A percentile compares a stretch with the other conserved stretches of the same genome.
Evolutionary conservation across 1,140 invertebrate genomes (phyloP).

Genomic region (Ips nitidus): DNA sequence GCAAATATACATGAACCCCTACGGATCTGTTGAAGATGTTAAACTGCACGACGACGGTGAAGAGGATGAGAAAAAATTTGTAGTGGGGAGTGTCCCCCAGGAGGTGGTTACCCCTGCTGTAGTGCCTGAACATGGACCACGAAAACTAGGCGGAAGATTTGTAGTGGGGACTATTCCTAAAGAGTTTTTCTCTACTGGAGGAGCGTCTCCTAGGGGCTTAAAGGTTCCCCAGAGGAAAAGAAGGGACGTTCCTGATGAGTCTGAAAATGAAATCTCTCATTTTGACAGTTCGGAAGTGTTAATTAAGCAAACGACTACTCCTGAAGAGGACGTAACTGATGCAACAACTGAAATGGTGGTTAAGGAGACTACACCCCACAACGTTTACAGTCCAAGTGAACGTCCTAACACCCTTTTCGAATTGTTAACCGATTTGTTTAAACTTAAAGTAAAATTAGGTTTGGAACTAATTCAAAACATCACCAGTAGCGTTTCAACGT

Average conservation of each 20-base stretch:
- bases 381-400: constrained; percentile 20
- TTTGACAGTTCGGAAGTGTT: constrained; percentile 8
- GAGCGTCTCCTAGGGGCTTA: constrained; percentile 47
- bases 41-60: constrained; percentile 28
- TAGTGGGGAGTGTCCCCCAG: constrained; percentile 60
- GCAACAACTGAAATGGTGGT: neutral
- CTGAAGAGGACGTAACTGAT: neutral
- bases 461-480: constrained; percentile 46
- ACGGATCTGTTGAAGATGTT: constrained; percentile 39
- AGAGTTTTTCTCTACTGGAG: constrained; percentile 9
- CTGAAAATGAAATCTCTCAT: constrained; percentile 42
- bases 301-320: neutral
- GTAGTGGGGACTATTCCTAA: constrained; percentile 60
- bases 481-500: constrained; percentile 41
- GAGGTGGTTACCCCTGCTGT: constrained; percentile 58
- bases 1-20: constrained; percentile 32
- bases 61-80: constrained; percentile 49
- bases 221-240: constrained; percentile 41
- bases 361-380: constrained; percentile 18
- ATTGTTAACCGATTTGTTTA: constrained; percentile 44
- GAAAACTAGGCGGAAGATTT: constrained; percentile 55
- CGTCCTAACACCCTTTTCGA: constrained; percentile 36
- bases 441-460: constrained; percentile 43
- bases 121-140: constrained; percentile 62
- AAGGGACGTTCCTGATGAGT: constrained; percentile 31